These are phyloP conservation scores for Mya arenaria DNA, from an alignment of 1,140 invertebrate genomes.

Conservation along the genomic window DNA sequence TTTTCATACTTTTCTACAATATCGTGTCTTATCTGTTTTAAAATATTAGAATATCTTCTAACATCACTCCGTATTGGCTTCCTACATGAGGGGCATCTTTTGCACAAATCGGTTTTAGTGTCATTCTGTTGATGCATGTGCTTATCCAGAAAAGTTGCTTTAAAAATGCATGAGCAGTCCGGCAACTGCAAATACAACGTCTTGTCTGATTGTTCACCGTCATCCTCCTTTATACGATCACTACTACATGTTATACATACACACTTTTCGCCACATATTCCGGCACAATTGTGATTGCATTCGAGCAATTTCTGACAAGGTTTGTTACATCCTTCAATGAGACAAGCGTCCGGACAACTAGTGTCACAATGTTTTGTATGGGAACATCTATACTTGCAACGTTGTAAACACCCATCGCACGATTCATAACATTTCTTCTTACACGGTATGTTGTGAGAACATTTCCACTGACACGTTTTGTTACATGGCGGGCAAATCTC, in stretches of 20 bases:
- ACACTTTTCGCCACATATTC: conserved; percentile 84
- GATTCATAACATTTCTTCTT: conserved; percentile 83
- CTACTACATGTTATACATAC: conserved; percentile 53
- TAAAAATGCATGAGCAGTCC: no score
- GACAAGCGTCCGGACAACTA: conserved; percentile 84
- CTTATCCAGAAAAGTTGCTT: no score
- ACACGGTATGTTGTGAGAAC: conserved; percentile 82
- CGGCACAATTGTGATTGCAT: conserved; percentile 85
- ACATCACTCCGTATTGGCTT: no score
- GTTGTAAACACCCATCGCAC: conserved; percentile 84
- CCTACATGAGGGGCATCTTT: no score
- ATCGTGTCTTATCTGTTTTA: no score
- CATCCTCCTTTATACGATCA: no score
- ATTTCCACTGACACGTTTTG: conserved; percentile 83
- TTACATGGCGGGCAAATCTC: conserved; percentile 84
- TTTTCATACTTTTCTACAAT: no score
- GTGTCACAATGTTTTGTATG: conserved; percentile 84
- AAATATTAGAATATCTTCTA: no score
- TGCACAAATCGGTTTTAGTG: no score
- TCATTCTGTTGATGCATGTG: no score
- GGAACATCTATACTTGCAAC: conserved; percentile 79
- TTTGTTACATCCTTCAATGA: conserved; percentile 81
- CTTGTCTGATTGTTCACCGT: no score
- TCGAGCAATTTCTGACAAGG: conserved; percentile 58
- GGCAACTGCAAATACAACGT: no score